phyloP scores from a whole-genome alignment of 2,113 vertebrate genomes.

The Donacobius atricapilla region DNA sequence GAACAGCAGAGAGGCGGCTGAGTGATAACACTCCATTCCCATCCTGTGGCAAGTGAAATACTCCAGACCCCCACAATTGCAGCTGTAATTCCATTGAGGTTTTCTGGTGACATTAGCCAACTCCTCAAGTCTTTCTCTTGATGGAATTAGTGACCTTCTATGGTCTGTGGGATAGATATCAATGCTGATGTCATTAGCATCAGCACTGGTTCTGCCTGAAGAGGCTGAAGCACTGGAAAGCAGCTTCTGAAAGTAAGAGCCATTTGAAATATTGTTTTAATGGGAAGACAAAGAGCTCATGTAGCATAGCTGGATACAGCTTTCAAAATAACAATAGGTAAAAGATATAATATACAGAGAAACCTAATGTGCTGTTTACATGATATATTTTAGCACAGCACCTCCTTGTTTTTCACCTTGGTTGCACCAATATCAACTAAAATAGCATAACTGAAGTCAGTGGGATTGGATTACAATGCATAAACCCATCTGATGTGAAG shows the following conservation, averaged over 20 bases:
- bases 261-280: conserved; percentile 1
- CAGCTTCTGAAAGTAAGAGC: conserved; percentile 39
- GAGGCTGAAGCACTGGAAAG: conserved; percentile 12
- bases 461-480: not conserved
- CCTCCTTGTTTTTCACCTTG: not conserved
- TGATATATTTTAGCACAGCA: not conserved
- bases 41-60: not conserved
- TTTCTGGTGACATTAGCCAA: conserved; percentile 59
- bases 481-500: not conserved
- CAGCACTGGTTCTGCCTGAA: not conserved
- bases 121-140: conserved; percentile 30
- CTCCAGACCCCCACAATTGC: not conserved
- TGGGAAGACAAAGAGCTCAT: not conserved
- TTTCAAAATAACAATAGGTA: not conserved
- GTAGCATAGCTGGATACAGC: not conserved
- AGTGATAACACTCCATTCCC: not conserved
- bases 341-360: not conserved
- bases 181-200: conserved; percentile 51
- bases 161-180: conserved; percentile 39
- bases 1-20: not conserved
- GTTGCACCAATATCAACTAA: not conserved
- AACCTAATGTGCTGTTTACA: not conserved
- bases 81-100: conserved; percentile 27
- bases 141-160: conserved; percentile 60
- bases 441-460: not conserved